phyloP scores from a whole-genome alignment of 2,113 vertebrate genomes.

The Sylvietta virens region DNA sequence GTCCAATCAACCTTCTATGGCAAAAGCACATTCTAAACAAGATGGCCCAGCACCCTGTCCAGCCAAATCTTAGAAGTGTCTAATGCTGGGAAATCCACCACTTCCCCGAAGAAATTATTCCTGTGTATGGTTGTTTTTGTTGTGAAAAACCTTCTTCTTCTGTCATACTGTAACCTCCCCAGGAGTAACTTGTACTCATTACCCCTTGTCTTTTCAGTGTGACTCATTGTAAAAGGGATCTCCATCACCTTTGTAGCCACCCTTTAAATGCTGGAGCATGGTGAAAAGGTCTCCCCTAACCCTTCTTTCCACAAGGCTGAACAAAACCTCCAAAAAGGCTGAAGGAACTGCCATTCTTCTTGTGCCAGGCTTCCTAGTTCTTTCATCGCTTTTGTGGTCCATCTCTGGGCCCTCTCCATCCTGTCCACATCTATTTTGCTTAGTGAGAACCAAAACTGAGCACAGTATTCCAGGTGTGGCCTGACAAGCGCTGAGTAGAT shows the following conservation, averaged over 20 bases:
- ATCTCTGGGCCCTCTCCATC: neutral
- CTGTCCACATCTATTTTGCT: neutral
- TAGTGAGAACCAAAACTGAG: neutral
- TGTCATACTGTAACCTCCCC: neutral
- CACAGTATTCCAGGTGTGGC: neutral
- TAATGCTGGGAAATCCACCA: neutral
- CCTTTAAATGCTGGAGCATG: neutral
- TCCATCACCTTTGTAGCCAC: neutral
- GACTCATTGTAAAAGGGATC: neutral
- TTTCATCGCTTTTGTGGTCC: neutral
- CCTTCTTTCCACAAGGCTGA: neutral
- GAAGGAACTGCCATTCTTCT: neutral
- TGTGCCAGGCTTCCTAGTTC: neutral
- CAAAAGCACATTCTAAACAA: neutral
- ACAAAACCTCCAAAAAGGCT: neutral
- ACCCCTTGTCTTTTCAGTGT: neutral
- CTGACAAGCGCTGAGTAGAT: neutral
- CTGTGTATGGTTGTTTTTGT: neutral
- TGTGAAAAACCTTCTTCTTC: neutral
- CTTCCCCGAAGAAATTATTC: neutral
- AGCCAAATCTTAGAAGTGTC: neutral
- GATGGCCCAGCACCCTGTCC: neutral
- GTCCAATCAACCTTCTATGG: neutral
- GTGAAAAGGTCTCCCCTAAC: neutral
- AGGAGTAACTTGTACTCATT: neutral